A percentile compares a stretch with the other conserved stretches of the same genome.
phyloP scores from a whole-genome alignment of 2,113 vertebrate species.

The Hipposideros armiger region DNA sequence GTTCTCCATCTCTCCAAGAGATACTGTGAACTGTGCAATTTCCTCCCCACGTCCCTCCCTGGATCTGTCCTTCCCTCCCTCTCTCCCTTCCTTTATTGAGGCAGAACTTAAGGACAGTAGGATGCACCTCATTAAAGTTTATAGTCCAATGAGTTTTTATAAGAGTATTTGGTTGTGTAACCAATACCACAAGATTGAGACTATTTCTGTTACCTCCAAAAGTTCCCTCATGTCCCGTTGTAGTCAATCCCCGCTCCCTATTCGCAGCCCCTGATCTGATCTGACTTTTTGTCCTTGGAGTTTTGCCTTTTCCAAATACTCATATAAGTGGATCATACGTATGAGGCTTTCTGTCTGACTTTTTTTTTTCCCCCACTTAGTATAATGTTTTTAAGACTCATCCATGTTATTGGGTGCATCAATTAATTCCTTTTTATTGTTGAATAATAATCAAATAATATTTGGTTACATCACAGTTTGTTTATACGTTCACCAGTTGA shows the following conservation, averaged over 20 bases:
- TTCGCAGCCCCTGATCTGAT: neutral
- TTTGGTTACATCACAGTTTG: neutral
- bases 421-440: neutral
- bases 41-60: neutral
- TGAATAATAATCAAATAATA: neutral
- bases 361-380: neutral
- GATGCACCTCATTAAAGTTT: neutral
- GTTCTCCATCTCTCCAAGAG: neutral
- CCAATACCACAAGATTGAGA: neutral
- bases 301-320: conserved; percentile 39
- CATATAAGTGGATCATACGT: neutral
- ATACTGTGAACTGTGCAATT: neutral
- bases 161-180: neutral
- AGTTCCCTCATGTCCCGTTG: neutral
- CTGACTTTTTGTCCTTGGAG: neutral
- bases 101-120: neutral
- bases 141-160: neutral
- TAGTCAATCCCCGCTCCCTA: neutral
- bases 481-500: neutral
- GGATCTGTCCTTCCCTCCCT: neutral
- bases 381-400: neutral
- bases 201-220: neutral
- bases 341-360: neutral
- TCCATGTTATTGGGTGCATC: neutral
- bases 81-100: neutral